Conservation (phyloP, 2,113 vertebrate genomes). For the Sturnus vulgaris region DNA sequence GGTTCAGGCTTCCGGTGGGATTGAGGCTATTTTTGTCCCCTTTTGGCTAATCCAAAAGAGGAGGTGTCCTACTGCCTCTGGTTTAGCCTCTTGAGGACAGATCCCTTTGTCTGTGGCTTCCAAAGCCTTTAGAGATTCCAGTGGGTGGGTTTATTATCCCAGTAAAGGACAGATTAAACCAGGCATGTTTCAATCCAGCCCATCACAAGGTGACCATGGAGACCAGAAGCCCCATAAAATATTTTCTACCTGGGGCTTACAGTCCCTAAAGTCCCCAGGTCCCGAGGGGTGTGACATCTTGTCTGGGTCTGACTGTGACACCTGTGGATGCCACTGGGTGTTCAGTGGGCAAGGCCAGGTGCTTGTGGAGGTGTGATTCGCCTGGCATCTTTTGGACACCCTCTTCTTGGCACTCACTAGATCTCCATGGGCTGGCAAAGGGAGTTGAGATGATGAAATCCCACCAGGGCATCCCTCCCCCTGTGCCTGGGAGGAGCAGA, state of each 20-base stretch:
- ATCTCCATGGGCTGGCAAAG: neutral
- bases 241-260: neutral
- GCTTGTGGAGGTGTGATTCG: neutral
- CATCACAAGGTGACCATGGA: neutral
- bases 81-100: neutral
- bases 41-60: neutral
- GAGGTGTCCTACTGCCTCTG: neutral
- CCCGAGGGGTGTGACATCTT: accelerated
- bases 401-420: neutral
- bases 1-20: neutral
- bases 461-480: neutral
- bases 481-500: neutral
- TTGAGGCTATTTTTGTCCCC: neutral
- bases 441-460: neutral
- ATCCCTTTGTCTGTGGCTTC: neutral
- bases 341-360: neutral
- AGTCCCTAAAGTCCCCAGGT: neutral
- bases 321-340: neutral
- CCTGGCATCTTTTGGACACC: neutral
- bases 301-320: neutral
- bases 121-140: neutral
- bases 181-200: neutral
- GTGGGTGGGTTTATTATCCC: neutral
- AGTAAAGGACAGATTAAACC: neutral
- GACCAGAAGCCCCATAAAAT: neutral